Conservation (phyloP, 2,113 vertebrate species). For the Podocnemis expansa region DNA sequence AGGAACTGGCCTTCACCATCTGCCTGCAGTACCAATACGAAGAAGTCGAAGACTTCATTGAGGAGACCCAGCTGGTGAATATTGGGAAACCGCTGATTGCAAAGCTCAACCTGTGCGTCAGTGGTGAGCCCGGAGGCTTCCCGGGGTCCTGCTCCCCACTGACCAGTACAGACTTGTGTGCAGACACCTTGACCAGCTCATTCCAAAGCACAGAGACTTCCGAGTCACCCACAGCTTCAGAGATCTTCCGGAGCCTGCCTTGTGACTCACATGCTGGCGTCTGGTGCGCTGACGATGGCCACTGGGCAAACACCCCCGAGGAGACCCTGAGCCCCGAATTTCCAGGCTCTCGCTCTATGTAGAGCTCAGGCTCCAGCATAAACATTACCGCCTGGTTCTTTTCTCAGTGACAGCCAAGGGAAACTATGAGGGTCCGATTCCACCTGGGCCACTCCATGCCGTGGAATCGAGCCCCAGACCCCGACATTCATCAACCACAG, state of each 20-base stretch:
- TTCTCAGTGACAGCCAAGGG: neutral
- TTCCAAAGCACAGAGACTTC: neutral
- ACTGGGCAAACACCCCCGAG: slow-evolving; percentile 76
- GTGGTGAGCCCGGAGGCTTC: neutral
- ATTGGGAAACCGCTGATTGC: slow-evolving; percentile 88
- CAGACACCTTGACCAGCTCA: neutral
- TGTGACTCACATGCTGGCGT: neutral
- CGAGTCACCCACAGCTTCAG: neutral
- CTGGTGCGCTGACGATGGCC: neutral
- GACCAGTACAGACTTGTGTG: neutral
- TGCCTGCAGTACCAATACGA: slow-evolving; percentile 84
- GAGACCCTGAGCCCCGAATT: slow-evolving; percentile 74
- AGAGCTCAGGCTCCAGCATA: neutral
- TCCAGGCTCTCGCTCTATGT: neutral
- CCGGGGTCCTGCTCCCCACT: neutral
- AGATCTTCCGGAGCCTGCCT: slow-evolving; percentile 4
- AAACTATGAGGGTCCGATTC: neutral
- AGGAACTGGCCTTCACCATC: slow-evolving; percentile 81
- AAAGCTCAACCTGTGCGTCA: slow-evolving; percentile 82
- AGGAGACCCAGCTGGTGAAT: slow-evolving; percentile 75
- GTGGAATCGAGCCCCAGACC: neutral
- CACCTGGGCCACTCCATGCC: fast-evolving
- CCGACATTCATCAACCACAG: neutral
- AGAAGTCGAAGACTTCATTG: slow-evolving; percentile 82
- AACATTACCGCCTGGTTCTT: neutral